Evolutionary conservation across 37 sponge, comb jelly and placozoan genomes (phyloP), one percentile per base, ranked within the genome.

Genomic region (Spongia lamella): DNA sequence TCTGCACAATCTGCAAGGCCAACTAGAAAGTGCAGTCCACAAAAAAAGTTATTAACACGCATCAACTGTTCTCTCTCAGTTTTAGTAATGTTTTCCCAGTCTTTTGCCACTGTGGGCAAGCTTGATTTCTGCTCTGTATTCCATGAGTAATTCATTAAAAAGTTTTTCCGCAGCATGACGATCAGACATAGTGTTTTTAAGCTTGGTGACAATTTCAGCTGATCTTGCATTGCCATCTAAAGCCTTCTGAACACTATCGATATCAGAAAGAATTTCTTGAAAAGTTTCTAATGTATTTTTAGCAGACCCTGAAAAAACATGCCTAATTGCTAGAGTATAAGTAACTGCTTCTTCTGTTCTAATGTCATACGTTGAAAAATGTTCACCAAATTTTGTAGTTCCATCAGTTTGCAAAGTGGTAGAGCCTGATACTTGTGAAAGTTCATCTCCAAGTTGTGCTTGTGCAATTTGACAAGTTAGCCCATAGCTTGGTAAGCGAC

Each of bases 171-270:
- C 84, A 56, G 43, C 19, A 53, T 79, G 76, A 1, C 75, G 21
- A 67, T 86, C 86, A 24, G 80, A 73, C 86, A 85, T 85, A 2
- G 86, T 85, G 35, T 78, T 79, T 35, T 79, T 79, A 19, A 86
- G 21, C 57, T 65, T 58, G 0, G 34, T 7, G 1, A 86, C 2
- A 49, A 73, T 73, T 34, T 56, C 33, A 20, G 61, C 55, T n/a
- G 71, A 69, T 1, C 26, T 36, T 9, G 61, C 11, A 5, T 53
- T n/a, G 24, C 53, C 3, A 20, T 57, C 73, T 29, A 72, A 36
- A 54, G 30, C 35, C 7, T 24, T 7, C 27, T 29, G 32, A 24
- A 72, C 73, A 72, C 33, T 19, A 14, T 72, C 73, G 27, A 72
- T 2, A 38, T 68, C 70, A 39, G 24, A n/a, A n/a, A 68, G 49